Conservation (phyloP, 2,113 vertebrate species). For the Hyperopisus bebe region DNA sequence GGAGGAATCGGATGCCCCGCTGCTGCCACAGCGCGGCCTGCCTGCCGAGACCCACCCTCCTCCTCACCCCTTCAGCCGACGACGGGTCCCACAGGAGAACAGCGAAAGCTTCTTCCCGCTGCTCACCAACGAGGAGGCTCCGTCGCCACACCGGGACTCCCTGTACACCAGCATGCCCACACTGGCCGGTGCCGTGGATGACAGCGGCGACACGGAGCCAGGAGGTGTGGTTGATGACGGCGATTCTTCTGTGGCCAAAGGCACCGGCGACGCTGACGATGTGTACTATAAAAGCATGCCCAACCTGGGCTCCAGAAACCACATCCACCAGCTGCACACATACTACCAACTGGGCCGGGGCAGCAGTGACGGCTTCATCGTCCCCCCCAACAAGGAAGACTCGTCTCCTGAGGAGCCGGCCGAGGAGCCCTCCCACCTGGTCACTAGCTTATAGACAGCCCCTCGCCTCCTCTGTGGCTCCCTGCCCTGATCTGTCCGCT, state of each 20-base stretch:
- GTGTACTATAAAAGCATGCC: conserved; percentile 99
- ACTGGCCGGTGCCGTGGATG: conserved; percentile 72
- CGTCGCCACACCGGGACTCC: conserved; percentile 84
- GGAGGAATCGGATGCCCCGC: conserved; percentile 80
- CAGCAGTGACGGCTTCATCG: conserved; percentile 94
- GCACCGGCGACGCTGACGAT: conserved; percentile 65
- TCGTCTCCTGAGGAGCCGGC: conserved; percentile 66
- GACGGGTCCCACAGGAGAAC: conserved; percentile 89
- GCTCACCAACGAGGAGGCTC: conserved; percentile 82
- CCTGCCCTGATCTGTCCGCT: conserved; percentile 51
- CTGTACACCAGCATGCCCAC: conserved; percentile 93
- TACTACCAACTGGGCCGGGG: conserved; percentile 94
- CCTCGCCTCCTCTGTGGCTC: conserved; percentile 39
- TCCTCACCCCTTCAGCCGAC: conserved; percentile 67
- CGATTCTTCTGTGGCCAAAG: conserved; percentile 58
- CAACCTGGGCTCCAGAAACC: conserved; percentile 87
- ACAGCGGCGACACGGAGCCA: conserved; percentile 49
- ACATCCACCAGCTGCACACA: conserved; percentile 87
- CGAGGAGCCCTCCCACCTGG: conserved; percentile 83
- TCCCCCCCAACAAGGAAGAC: conserved; percentile 83
- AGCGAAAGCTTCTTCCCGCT: conserved; percentile 94
- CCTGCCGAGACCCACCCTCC: conserved; percentile 63
- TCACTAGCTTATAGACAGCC: conserved; percentile 88
- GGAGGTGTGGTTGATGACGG: conserved; percentile 62
- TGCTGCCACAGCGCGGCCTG: conserved; percentile 79